Conservation (phyloP, 2,797 vertebrate species). For the Melanotaenia trifasciata region DNA sequence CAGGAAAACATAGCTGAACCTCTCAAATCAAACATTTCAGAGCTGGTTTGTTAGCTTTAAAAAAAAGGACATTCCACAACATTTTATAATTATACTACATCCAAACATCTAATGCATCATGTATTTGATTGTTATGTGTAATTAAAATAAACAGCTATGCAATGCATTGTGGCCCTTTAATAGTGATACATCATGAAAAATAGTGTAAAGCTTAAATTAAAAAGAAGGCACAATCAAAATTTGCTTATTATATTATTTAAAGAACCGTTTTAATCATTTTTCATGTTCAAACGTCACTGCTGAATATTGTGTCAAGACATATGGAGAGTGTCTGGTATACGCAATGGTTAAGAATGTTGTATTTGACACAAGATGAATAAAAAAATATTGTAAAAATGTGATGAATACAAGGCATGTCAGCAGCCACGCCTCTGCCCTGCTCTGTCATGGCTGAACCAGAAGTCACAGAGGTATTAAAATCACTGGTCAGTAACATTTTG, state of each 20-base stretch:
- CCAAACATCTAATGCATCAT: conserved; percentile 6
- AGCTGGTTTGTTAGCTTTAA: not conserved
- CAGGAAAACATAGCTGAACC: not conserved
- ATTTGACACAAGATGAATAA: not conserved
- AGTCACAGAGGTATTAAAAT: conserved; percentile 53
- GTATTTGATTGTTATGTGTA: not conserved
- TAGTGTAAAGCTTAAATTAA: conserved; percentile 56
- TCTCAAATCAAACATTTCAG: not conserved
- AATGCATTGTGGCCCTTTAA: conserved; percentile 22
- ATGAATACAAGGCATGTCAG: conserved; percentile 31
- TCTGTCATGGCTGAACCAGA: conserved; percentile 39
- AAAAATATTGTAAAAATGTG: conserved; percentile 15
- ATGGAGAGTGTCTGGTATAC: conserved; percentile 42
- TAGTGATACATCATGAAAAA: conserved; percentile 34
- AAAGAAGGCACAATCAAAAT: conserved; percentile 71
- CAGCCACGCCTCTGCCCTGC: conserved; percentile 3
- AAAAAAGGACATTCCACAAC: conserved; percentile 40
- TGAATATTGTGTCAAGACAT: conserved; percentile 1
- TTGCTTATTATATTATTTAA: conserved; percentile 40
- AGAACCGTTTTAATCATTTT: conserved; percentile 35
- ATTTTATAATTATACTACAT: conserved; percentile 11
- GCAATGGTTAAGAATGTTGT: conserved; percentile 1
- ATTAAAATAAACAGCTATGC: conserved; percentile 3
- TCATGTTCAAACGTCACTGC: conserved; percentile 8
- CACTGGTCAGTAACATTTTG: conserved; percentile 41